Conservation (phyloP, 2,797 vertebrate species). For the Syngnathus acus region DNA sequence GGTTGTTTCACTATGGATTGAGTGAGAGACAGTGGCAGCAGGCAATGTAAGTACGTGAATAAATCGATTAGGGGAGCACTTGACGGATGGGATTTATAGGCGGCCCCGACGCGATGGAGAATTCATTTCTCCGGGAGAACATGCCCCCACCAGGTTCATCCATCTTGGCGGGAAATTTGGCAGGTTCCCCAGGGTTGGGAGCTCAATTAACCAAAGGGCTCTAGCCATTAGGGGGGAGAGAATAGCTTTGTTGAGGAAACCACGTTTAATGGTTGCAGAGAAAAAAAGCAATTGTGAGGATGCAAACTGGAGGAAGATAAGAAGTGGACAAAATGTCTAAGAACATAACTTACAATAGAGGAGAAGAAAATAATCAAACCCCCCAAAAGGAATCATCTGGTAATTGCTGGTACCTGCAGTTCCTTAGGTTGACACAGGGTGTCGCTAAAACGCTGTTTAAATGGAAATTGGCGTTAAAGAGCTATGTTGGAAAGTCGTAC, state of each 20-base stretch:
- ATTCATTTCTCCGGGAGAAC: constrained; percentile 64
- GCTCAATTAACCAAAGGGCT: constrained; percentile 58
- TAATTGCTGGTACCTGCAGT: no score
- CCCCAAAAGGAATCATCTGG: no score
- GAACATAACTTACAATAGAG: neutral
- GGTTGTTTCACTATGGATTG: constrained; percentile 25
- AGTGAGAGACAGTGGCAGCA: constrained; percentile 45
- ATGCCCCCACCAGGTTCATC: constrained; percentile 57
- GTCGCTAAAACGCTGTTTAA: no score
- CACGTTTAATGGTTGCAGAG: constrained; percentile 36
- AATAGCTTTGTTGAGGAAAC: constrained; percentile 44
- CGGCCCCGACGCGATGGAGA: constrained; percentile 57
- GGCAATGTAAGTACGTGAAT: constrained; percentile 49
- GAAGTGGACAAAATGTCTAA: neutral
- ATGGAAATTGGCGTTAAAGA: no score
- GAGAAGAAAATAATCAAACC: neutral
- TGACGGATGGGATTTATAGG: constrained; percentile 68
- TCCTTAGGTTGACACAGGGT: no score
- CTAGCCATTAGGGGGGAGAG: constrained; percentile 36
- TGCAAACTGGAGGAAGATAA: neutral
- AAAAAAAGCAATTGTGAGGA: neutral
- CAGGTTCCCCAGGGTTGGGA: constrained; percentile 54
- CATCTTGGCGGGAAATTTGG: constrained; percentile 59
- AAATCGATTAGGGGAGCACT: constrained; percentile 63
- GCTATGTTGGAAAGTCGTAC: no score